Conservation (phyloP, 2,888 invertebrate species). For the Siphlonurus alternatus region DNA sequence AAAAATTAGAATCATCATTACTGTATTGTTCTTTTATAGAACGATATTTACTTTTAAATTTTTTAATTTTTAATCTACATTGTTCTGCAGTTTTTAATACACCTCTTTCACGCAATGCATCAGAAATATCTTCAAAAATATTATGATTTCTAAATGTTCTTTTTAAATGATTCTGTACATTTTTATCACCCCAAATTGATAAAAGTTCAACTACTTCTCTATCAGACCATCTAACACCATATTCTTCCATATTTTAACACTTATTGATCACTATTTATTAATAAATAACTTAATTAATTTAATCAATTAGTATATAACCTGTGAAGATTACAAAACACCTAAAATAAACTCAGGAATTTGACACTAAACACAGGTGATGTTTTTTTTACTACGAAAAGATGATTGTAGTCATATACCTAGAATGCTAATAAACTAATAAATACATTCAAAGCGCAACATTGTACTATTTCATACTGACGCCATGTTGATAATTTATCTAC, state of each 20-base stretch:
- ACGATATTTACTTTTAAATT: background rate
- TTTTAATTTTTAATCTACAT: slow-evolving; percentile 2
- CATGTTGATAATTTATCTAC: background rate
- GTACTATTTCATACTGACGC: background rate
- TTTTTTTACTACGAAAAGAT: background rate
- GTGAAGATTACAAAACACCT: background rate
- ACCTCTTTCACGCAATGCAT: background rate
- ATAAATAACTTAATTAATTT: background rate
- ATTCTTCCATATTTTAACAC: background rate
- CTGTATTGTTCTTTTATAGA: background rate
- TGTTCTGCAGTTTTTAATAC: background rate
- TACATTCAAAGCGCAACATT: background rate
- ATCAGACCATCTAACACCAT: background rate
- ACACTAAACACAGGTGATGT: background rate
- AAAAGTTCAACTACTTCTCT: background rate
- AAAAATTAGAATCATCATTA: background rate
- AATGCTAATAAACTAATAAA: background rate
- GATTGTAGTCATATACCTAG: no score
- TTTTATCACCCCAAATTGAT: background rate
- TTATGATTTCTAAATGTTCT: slow-evolving; percentile 1
- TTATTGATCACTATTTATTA: background rate
- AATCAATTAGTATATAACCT: background rate
- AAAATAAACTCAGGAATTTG: background rate
- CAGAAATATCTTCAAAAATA: background rate
- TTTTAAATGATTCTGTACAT: background rate